phyloP scores from a whole-genome alignment of 2,797 vertebrate species.

The Sebastes wilsoni region DNA sequence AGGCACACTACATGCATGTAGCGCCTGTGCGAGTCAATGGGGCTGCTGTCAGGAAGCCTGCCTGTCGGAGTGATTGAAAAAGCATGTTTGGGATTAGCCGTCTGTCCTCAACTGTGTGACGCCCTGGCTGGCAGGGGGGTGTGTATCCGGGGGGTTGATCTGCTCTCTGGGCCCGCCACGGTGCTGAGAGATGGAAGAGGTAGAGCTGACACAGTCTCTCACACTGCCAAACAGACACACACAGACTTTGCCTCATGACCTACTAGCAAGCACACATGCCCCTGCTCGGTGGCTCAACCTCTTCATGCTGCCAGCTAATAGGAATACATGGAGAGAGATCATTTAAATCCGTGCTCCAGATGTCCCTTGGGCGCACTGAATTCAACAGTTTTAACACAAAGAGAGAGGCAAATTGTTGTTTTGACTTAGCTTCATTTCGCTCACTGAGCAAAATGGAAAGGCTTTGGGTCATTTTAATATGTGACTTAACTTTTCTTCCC shows the following conservation, averaged over 20 bases:
- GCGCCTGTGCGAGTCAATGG: slow-evolving; percentile 46
- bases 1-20: slow-evolving; percentile 55
- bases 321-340: neutral
- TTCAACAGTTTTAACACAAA: slow-evolving; percentile 42
- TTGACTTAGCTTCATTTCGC: slow-evolving; percentile 34
- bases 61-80: slow-evolving; percentile 71
- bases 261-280: neutral
- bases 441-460: slow-evolving; percentile 45
- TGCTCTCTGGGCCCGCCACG: slow-evolving; percentile 4
- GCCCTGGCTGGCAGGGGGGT: slow-evolving; percentile 1
- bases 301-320: slow-evolving; percentile 25
- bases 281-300: neutral
- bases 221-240: neutral
- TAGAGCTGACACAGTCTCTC: slow-evolving; percentile 14
- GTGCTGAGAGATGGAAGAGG: slow-evolving; percentile 46
- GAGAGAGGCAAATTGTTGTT: slow-evolving; percentile 26
- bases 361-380: slow-evolving; percentile 17
- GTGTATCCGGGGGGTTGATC: neutral
- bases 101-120: slow-evolving; percentile 41
- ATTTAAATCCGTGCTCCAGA: slow-evolving; percentile 28
- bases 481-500: slow-evolving; percentile 49
- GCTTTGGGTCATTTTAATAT: slow-evolving; percentile 53
- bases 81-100: slow-evolving; percentile 73
- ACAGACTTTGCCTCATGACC: neutral
- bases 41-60: slow-evolving; percentile 56